A percentile compares a stretch with the other conserved stretches of the same genome.
These are phyloP conservation scores for Magallana nippona DNA, from an alignment of 2,888 invertebrate genomes.

Conservation along the genomic window DNA sequence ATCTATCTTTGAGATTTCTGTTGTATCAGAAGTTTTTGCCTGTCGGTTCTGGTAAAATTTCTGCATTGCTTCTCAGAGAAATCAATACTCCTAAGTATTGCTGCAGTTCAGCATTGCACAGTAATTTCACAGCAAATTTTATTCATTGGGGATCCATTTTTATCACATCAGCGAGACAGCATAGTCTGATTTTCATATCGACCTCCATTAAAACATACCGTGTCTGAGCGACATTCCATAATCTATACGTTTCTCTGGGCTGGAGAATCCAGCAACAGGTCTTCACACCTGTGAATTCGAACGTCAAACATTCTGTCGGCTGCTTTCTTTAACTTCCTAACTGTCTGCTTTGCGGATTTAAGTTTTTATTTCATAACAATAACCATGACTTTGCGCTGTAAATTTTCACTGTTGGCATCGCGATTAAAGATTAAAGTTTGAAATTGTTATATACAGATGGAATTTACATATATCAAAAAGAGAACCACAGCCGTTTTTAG, in stretches of 20 bases:
- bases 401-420: no score
- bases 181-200: constrained; percentile 14
- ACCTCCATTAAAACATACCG: constrained; percentile 2
- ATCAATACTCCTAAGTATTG: constrained; percentile 12
- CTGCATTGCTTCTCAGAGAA: not conserved
- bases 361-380: no score
- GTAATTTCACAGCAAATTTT: constrained; percentile 21
- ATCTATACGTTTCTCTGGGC: not conserved
- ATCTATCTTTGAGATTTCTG: no score
- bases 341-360: no score
- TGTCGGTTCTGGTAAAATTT: not conserved
- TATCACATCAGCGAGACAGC: not conserved
- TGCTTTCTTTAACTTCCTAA: no score
- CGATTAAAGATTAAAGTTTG: no score
- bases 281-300: constrained; percentile 8
- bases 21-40: no score
- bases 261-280: constrained; percentile 1
- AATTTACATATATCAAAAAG: no score
- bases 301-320: no score
- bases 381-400: no score
- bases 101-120: constrained; percentile 24
- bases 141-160: constrained; percentile 18
- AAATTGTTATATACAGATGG: no score
- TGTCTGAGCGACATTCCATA: not conserved
- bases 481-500: no score